Evolutionary conservation across 2,888 invertebrate species (phyloP).

Genomic region (Andrena hattorfiana): DNA sequence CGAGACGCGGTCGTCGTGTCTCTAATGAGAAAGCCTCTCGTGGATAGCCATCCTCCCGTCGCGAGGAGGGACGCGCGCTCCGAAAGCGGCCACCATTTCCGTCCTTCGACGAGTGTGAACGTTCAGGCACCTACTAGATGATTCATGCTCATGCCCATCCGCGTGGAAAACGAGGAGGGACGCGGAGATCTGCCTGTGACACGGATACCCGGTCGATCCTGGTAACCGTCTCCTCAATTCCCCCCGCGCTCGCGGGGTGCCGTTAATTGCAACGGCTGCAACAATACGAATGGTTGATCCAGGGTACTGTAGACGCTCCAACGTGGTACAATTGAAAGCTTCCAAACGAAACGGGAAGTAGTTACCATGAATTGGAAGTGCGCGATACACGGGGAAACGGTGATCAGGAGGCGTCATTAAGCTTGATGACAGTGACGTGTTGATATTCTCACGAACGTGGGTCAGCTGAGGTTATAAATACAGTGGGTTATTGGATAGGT

Average conservation of each 20-base stretch:
- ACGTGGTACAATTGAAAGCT: not conserved
- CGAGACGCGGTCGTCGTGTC: conserved; percentile 40
- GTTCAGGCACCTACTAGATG: conserved; percentile 69
- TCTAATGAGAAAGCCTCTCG: conserved; percentile 66
- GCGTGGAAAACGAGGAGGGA: conserved; percentile 66
- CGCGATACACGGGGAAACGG: not conserved
- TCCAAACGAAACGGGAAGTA: conserved; percentile 4
- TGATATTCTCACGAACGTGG: conserved; percentile 20
- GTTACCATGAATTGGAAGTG: not conserved
- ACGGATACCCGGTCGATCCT: conserved; percentile 17
- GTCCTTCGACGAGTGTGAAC: conserved; percentile 65
- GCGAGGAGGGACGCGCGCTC: conserved; percentile 19
- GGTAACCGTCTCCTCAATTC: not conserved
- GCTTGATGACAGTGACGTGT: conserved; percentile 29
- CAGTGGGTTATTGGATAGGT: conserved; percentile 5
- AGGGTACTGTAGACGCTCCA: not conserved
- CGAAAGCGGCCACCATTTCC: conserved; percentile 54
- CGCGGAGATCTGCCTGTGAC: conserved; percentile 42
- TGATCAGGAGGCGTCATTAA: conserved; percentile 18
- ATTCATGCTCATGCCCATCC: conserved; percentile 67
- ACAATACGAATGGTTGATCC: not conserved
- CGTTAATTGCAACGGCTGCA: conserved; percentile 17
- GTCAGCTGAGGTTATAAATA: not conserved
- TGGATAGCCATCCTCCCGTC: conserved; percentile 45
- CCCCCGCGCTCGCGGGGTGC: not conserved